Evolutionary conservation across 2,888 invertebrate species (phyloP), one percentile per base, ranked within the genome.

Genomic region (Leucophora obtusa): DNA sequence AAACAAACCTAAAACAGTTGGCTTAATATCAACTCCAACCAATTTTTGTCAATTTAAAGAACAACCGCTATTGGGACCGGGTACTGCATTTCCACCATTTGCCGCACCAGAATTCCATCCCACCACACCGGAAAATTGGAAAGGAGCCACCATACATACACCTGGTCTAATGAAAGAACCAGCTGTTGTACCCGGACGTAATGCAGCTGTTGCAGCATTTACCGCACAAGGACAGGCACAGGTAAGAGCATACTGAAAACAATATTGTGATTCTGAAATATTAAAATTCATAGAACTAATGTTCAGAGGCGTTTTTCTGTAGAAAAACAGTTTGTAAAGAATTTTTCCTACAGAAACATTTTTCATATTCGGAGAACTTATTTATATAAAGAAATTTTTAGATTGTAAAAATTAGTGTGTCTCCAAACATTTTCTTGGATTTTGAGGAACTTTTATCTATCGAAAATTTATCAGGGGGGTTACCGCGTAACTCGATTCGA

Each of bases 121-220:
- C 85, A 87, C 89, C 85, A 88, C 89, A 82, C 89, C 89, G 60
- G 90, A 90, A 38, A 89, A 87, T 83, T 91, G 91, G 91, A 91
- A 91, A 85, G 88, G 89, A 43, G 86, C 89, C 82, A 86, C 89
- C 66, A 88, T 89, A 80, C 90, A 90, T 86, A 87, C 89, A 81
- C 88, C 93, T 17, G 93, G 93, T 5, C 91, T 93, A 89, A 92
- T 93, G 92, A 93, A 93, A 87, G 93, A 93, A 74, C 91, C 93
- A 85, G 86, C 90, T 83, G 92, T 92, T 0, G 92, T 92, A 2
- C 86, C 89, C 77, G 89, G 89, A 82, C 90, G 91, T 83, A 91
- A 89, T 87, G 89, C 89, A 63, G 88, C 89, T 78, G 88, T 89
- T 59, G 87, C 89, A 83, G 88, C 89, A 84, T 91, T 91, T 83